Percentiles rank a stretch among this genome's conserved stretches.
Conservation (phyloP, 2,888 invertebrate species). For the Candidula unifasciata region DNA sequence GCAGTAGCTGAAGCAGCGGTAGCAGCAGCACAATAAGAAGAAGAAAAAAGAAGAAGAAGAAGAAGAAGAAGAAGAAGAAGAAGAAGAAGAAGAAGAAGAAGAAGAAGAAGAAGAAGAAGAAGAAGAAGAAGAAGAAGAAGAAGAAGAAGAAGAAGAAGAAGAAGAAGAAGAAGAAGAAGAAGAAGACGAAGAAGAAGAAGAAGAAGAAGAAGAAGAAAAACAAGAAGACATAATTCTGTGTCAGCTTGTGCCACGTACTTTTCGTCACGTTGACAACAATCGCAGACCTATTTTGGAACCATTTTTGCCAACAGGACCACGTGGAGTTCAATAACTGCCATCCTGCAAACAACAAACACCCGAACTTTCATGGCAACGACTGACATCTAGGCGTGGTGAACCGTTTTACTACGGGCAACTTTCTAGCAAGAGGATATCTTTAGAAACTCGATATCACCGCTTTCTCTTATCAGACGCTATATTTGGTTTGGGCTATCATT, state of each 20-base stretch:
- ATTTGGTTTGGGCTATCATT: background rate
- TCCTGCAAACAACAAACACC: too few relatives aligned
- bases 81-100: background rate
- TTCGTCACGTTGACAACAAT: too few relatives aligned
- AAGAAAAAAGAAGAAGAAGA: background rate
- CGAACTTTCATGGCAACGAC: background rate
- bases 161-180: background rate
- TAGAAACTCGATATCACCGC: background rate
- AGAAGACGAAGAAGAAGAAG: too few relatives aligned
- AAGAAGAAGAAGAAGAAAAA: too few relatives aligned
- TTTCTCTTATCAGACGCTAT: slow-evolving; percentile 16
- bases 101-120: background rate
- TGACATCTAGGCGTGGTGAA: too few relatives aligned
- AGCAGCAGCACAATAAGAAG: background rate
- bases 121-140: background rate
- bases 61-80: background rate
- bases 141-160: background rate
- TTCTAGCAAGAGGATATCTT: background rate
- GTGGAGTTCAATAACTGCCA: too few relatives aligned
- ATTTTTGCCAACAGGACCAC: too few relatives aligned
- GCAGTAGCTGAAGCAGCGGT: background rate
- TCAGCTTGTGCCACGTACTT: too few relatives aligned
- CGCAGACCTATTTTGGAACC: too few relatives aligned
- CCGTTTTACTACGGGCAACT: background rate
- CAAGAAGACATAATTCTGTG: too few relatives aligned